phyloP scores from a whole-genome alignment of 2,888 invertebrate species.

The Operophtera brumata region DNA sequence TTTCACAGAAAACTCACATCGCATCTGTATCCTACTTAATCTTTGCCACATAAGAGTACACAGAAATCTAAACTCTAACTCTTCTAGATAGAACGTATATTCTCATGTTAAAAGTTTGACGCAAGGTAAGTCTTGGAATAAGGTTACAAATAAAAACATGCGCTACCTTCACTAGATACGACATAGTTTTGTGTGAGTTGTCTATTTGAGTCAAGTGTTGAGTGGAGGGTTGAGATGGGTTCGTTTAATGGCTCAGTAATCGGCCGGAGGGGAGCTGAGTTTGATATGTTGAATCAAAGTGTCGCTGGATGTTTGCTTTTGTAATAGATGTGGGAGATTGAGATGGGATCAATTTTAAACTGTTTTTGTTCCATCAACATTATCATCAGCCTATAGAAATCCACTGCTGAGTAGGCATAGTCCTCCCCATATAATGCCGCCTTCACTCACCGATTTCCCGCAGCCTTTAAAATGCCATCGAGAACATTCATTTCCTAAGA shows the following conservation, averaged over 20 bases:
- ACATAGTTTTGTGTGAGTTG: slow-evolving; percentile 34
- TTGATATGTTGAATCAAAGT: slow-evolving; percentile 57
- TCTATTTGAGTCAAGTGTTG: slow-evolving; percentile 43
- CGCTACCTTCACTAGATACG: slow-evolving; percentile 8
- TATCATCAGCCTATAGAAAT: too few species aligned
- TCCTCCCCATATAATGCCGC: too few species aligned
- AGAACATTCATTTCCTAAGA: too few species aligned
- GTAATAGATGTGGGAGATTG: not conserved
- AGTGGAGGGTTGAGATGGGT: slow-evolving; percentile 36
- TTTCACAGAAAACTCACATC: not conserved
- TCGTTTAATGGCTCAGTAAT: slow-evolving; percentile 72
- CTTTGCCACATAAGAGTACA: not conserved
- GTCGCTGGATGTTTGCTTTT: slow-evolving; percentile 27
- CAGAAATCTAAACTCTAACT: slow-evolving; percentile 30
- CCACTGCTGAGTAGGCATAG: too few species aligned
- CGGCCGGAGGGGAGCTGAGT: slow-evolving; percentile 50
- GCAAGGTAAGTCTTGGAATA: not conserved
- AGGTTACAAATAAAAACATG: not conserved
- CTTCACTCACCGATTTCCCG: too few species aligned
- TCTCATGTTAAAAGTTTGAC: not conserved
- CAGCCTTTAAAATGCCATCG: too few species aligned
- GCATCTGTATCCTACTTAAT: not conserved
- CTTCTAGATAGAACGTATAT: not conserved
- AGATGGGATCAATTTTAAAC: not conserved
- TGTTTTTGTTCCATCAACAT: too few species aligned